A percentile compares a stretch with the other conserved stretches of the same genome.
These are phyloP conservation scores for Etheostoma nigrum DNA, from an alignment of 2,797 vertebrate genomes.

Conservation along the genomic window DNA sequence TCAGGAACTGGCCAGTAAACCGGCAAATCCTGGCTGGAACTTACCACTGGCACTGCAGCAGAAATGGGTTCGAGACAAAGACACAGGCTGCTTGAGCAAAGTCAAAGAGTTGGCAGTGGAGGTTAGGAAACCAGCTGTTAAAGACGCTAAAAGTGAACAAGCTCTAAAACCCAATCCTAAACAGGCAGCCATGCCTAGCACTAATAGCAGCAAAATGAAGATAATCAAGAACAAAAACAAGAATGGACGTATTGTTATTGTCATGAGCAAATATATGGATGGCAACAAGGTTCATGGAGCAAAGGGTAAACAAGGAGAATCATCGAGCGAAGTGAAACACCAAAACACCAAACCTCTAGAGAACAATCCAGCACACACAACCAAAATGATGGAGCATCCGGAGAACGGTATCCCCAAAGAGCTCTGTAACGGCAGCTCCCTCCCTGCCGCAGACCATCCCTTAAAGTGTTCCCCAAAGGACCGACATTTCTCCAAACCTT, in stretches of 20 bases:
- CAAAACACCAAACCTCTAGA: slow-evolving; percentile 66
- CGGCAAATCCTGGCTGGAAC: slow-evolving; percentile 83
- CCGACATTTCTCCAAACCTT: slow-evolving; percentile 82
- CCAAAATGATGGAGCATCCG: slow-evolving; percentile 68
- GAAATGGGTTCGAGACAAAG: slow-evolving; percentile 92
- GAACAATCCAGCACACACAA: slow-evolving; percentile 67
- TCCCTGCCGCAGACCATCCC: slow-evolving; percentile 73
- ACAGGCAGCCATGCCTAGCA: slow-evolving; percentile 80
- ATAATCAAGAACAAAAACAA: slow-evolving; percentile 99
- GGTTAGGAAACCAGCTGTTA: slow-evolving; percentile 73
- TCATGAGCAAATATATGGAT: slow-evolving; percentile 99
- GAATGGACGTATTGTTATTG: slow-evolving; percentile 97
- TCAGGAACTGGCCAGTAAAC: slow-evolving; percentile 81
- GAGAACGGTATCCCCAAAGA: slow-evolving; percentile 76
- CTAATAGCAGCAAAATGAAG: slow-evolving; percentile 96
- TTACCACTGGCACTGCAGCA: slow-evolving; percentile 87
- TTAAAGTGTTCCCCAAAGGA: slow-evolving; percentile 81
- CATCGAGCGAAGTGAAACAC: slow-evolving; percentile 79
- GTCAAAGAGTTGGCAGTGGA: slow-evolving; percentile 87
- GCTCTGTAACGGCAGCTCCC: slow-evolving; percentile 67
- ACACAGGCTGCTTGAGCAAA: slow-evolving; percentile 89
- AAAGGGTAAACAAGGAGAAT: slow-evolving; percentile 91
- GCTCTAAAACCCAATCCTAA: slow-evolving; percentile 85
- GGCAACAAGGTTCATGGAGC: slow-evolving; percentile 90
- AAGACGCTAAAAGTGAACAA: slow-evolving; percentile 75